phyloP scores from a whole-genome alignment of 2,797 vertebrate genomes.

The Alosa sapidissima region DNA sequence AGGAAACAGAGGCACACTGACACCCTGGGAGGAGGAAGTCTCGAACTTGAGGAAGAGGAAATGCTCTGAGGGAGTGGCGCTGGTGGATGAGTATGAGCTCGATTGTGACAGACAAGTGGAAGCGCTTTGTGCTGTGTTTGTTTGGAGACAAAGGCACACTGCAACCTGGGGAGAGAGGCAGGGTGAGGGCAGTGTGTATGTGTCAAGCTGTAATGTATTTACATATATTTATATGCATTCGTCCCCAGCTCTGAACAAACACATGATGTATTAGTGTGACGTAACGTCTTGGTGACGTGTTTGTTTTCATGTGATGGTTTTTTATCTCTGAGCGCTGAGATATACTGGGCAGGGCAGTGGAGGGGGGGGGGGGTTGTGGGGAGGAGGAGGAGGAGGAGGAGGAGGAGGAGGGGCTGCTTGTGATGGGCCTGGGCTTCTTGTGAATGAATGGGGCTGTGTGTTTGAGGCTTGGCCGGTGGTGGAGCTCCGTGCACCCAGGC shows the following conservation, averaged over 20 bases:
- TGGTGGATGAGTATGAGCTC: not conserved
- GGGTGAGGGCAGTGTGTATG: not conserved
- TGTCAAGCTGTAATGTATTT: not conserved
- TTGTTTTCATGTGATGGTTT: constrained; percentile 14
- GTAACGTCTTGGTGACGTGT: constrained; percentile 20
- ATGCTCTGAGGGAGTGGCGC: not conserved
- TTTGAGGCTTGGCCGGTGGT: not conserved
- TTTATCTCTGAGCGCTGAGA: constrained; percentile 10
- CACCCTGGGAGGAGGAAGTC: constrained; percentile 1
- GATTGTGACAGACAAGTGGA: constrained; percentile 12
- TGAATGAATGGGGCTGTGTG: constrained; percentile 19
- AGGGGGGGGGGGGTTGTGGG: not conserved
- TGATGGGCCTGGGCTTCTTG: not conserved
- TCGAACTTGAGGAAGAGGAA: not conserved
- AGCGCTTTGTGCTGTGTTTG: constrained; percentile 5
- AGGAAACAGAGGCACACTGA: constrained; percentile 1
- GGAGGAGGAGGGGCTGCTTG: not conserved
- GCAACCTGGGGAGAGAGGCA: not conserved
- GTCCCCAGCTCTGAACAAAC: constrained; percentile 8
- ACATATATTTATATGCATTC: not conserved
- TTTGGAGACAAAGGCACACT: not conserved
- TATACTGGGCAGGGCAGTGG: not conserved
- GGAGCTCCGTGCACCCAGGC: not conserved
- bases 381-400: not conserved
- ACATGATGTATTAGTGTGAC: not conserved